Conservation (phyloP, 2,113 vertebrate species). For the Lota lota region DNA sequence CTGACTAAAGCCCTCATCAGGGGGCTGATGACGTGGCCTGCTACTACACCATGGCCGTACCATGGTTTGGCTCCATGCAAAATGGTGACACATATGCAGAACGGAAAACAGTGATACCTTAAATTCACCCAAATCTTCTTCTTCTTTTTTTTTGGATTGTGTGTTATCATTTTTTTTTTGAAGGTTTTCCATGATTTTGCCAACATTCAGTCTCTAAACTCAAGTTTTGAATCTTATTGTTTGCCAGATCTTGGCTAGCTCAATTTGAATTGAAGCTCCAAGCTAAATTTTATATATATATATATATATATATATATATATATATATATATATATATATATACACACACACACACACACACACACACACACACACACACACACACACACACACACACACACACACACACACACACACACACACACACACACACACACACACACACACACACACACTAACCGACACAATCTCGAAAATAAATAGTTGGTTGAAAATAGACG, state of each 20-base stretch:
- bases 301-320: too few relatives aligned
- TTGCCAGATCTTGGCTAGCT: background rate
- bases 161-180: too few relatives aligned
- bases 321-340: too few relatives aligned
- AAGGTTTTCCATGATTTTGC: too few relatives aligned
- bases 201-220: background rate
- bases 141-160: too few relatives aligned
- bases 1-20: conserved; percentile 36
- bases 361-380: too few relatives aligned
- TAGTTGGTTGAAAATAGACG: conserved; percentile 34
- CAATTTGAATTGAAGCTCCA: conserved; percentile 37
- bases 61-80: background rate
- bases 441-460: too few relatives aligned
- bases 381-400: too few relatives aligned
- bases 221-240: background rate
- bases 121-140: background rate
- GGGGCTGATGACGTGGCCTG: conserved; percentile 19
- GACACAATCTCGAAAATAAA: conserved; percentile 33
- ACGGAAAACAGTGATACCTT: background rate
- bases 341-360: too few relatives aligned
- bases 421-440: too few relatives aligned
- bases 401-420: too few relatives aligned
- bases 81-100: background rate
- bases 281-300: too few relatives aligned
- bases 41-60: conserved; percentile 12